Conservation (phyloP, 2,888 invertebrate species). For the Anthophora plumipes region DNA sequence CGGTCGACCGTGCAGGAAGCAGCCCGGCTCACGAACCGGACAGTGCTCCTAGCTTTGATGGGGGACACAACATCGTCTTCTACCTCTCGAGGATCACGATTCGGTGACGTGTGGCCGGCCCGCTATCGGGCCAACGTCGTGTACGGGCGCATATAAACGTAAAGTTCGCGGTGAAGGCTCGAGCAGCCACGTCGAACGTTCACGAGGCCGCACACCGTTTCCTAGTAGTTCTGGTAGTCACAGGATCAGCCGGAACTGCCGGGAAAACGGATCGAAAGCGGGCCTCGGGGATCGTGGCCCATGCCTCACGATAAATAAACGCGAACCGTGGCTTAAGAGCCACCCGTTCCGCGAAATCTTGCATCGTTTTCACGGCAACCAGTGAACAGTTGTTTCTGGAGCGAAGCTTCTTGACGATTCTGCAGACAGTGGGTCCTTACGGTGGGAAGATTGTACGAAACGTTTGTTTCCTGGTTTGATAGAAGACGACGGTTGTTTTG, state of each 20-base stretch:
- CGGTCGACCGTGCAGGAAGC: slow-evolving; percentile 63
- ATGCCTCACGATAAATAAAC: slow-evolving; percentile 60
- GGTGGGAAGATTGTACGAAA: background rate
- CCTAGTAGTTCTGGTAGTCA: slow-evolving; percentile 67
- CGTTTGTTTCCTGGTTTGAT: slow-evolving; percentile 22
- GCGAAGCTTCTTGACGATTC: background rate
- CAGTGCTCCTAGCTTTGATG: slow-evolving; percentile 69
- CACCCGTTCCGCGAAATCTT: slow-evolving; percentile 55
- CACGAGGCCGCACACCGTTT: slow-evolving; percentile 62
- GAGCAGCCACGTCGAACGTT: slow-evolving; percentile 43
- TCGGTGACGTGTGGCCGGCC: slow-evolving; percentile 79
- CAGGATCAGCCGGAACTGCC: slow-evolving; percentile 58
- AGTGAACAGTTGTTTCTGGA: background rate
- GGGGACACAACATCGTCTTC: slow-evolving; percentile 69
- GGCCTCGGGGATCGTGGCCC: slow-evolving; percentile 56
- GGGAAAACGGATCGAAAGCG: slow-evolving; percentile 56
- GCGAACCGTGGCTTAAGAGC: slow-evolving; percentile 17
- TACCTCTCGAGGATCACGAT: slow-evolving; percentile 77
- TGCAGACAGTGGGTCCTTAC: background rate
- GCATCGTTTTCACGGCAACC: slow-evolving; percentile 40
- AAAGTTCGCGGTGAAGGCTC: slow-evolving; percentile 69
- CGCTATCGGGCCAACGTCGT: slow-evolving; percentile 70
- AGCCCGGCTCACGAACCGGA: slow-evolving; percentile 63
- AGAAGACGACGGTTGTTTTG: background rate
- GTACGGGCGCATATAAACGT: slow-evolving; percentile 75